These are phyloP conservation scores for Xestia xanthographa DNA, from an alignment of 2,888 invertebrate species.

Conservation along the genomic window DNA sequence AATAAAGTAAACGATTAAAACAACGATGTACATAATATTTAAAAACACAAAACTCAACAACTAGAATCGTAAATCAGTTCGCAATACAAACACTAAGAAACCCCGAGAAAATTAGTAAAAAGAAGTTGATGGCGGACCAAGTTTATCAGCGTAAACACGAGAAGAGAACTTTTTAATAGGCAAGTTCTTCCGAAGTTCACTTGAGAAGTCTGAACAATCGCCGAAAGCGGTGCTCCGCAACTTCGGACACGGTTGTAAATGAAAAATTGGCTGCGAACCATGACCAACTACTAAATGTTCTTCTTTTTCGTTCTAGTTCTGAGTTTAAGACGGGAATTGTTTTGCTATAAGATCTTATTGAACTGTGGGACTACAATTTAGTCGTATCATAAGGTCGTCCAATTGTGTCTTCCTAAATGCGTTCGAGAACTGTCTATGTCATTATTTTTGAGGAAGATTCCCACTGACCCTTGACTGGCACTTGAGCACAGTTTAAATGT, in stretches of 20 bases:
- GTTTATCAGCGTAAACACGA: conserved; percentile 65
- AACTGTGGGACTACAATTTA: not conserved
- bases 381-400: not conserved
- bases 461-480: not conserved
- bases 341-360: not conserved
- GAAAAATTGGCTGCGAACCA: conserved; percentile 47
- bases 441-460: not conserved
- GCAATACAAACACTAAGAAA: conserved; percentile 32
- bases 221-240: conserved; percentile 65
- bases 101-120: conserved; percentile 59
- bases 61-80: conserved; percentile 36
- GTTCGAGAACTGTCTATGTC: not conserved
- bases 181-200: conserved; percentile 69
- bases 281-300: conserved; percentile 19
- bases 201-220: conserved; percentile 68
- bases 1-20: conserved; percentile 6
- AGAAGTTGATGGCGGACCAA: conserved; percentile 57
- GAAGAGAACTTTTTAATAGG: conserved; percentile 71
- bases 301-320: conserved; percentile 31
- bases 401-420: not conserved
- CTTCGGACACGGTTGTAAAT: conserved; percentile 52
- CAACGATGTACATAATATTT: not conserved
- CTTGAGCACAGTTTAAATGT: not conserved
- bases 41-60: conserved; percentile 7
- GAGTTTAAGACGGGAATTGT: not conserved